phyloP scores from a whole-genome alignment of 2,113 vertebrate species.

The zebrafish (Danio rerio) region DNA sequence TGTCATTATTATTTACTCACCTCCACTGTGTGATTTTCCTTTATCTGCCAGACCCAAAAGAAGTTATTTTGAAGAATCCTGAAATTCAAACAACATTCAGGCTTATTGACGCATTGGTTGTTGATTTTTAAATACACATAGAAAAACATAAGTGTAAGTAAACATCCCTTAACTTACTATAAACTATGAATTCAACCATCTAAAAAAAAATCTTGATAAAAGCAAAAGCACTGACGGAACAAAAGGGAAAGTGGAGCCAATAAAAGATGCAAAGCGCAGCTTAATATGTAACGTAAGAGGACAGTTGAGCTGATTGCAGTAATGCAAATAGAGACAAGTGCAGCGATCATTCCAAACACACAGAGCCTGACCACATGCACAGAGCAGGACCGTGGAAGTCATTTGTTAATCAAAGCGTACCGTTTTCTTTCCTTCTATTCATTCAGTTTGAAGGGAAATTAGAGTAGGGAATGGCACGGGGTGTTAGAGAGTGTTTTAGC shows the following conservation, averaged over 20 bases:
- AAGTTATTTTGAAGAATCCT: neutral
- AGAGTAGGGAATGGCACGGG: neutral
- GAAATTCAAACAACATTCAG: neutral
- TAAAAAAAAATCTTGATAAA: constrained; percentile 3
- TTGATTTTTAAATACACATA: too few relatives aligned
- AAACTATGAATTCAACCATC: neutral
- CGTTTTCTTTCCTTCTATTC: constrained; percentile 54
- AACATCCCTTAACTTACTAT: neutral
- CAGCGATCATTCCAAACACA: constrained; percentile 45
- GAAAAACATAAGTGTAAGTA: neutral
- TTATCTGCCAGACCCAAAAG: neutral
- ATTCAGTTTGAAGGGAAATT: constrained; percentile 62
- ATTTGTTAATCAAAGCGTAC: constrained; percentile 66
- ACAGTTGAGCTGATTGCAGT: constrained; percentile 50
- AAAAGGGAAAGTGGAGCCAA: constrained; percentile 35
- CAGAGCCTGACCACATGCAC: constrained; percentile 2
- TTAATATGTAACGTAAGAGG: constrained; percentile 45
- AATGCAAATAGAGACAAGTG: constrained; percentile 62
- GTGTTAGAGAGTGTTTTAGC: neutral
- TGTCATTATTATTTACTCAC: neutral
- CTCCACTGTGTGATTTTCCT: neutral
- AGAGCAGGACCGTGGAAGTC: constrained; percentile 28
- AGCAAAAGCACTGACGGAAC: constrained; percentile 39
- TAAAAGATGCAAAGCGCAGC: constrained; percentile 57
- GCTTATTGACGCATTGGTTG: neutral